These are phyloP conservation scores for Podarcis siculus DNA, from an alignment of 2,797 vertebrate species.

Conservation along the genomic window DNA sequence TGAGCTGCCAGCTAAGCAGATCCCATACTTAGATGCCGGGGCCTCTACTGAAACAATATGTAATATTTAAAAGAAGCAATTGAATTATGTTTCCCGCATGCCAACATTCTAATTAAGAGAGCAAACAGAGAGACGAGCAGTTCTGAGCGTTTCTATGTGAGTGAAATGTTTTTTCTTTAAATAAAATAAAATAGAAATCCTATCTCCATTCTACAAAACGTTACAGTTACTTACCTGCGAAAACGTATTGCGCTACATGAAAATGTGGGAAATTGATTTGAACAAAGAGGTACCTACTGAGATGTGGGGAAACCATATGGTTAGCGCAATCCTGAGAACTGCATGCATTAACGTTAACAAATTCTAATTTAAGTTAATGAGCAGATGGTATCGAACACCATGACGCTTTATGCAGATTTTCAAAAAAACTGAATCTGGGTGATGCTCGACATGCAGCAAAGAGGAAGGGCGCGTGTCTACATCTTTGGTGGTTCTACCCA, in stretches of 20 bases:
- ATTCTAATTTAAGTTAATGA: slow-evolving; percentile 36
- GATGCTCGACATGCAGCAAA: not conserved
- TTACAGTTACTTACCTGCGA: not conserved
- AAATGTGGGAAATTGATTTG: not conserved
- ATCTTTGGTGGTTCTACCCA: not conserved
- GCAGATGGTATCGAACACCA: slow-evolving; percentile 11
- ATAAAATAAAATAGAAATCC: not conserved
- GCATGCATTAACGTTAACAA: slow-evolving; percentile 2
- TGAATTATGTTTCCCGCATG: not conserved
- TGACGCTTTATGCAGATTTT: slow-evolving; percentile 9
- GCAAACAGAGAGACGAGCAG: not conserved
- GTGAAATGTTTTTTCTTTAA: not conserved
- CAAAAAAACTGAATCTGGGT: not conserved
- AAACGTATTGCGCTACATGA: slow-evolving; percentile 3
- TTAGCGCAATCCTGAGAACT: not conserved
- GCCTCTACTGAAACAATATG: not conserved
- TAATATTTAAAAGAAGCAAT: not conserved
- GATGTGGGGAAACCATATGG: not conserved
- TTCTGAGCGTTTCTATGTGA: not conserved
- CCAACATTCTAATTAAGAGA: not conserved
- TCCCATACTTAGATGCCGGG: not conserved
- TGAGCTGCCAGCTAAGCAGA: not conserved
- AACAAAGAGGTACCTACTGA: slow-evolving; percentile 1
- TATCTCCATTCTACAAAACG: not conserved
- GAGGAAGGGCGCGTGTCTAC: not conserved